Evolutionary conservation across 2,888 invertebrate species (phyloP), one percentile per base, ranked within the genome.

Genomic region (Caenorhabditis sp.): DNA sequence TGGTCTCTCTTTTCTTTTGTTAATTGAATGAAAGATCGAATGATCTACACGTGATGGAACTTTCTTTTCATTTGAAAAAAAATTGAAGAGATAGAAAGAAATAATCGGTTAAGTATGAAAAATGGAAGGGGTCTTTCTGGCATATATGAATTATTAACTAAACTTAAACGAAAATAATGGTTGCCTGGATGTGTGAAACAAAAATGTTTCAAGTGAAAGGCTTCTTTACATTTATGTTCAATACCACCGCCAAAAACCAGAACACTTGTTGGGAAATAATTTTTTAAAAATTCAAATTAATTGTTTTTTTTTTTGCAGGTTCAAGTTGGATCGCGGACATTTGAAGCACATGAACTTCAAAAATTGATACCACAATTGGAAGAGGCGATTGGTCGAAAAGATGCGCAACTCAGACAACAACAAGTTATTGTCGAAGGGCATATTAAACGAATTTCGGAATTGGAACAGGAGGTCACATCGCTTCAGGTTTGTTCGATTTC

Each of bases 391-490:
- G 58, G 70, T 7, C 53, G 72, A 21, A 78, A 78, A 62, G 87
- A 87, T 70, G 78, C 74, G 14, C 81, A 81, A 54, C 61, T 87
- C 25, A 78, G 82, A 31, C 87, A 87, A 62, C 81, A 85, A 59
- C 83, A 85, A 63, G 54, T 78, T 3, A 87, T 88, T 54, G 80
- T 89, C 27, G 86, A 86, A 57, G 87, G 86, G 27, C 88, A 88
- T 64, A 83, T 82, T 38, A 85, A 88, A 67, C 76, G 85, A 27
- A 87, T 89, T 36, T 76, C 83, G n/a, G 85, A 88, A 62, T 83
- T 90, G 38, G 89, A 89, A 72, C 85, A 83, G 23, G 89, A 90
- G 78, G 89, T 90, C 67, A 83, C 81, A 27, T 67, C 78, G 12
- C 66, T 85, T 23, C 86, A 87, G 84, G 86, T 86, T n/a, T n/a